These are phyloP conservation scores for Drosophila suzukii DNA, from an alignment of 1,140 invertebrate genomes.

Conservation along the genomic window DNA sequence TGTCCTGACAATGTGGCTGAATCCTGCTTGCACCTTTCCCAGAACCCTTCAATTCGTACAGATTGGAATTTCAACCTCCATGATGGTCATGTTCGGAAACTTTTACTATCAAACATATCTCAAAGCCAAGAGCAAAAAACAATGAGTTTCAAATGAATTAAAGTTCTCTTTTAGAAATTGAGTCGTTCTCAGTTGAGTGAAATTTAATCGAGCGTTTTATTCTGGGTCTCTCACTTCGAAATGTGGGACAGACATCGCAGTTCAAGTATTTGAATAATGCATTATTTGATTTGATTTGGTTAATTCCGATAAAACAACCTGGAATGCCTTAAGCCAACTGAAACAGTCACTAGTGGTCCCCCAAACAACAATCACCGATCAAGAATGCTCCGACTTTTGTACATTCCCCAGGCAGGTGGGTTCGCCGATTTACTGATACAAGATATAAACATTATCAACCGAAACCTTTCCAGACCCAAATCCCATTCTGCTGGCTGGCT, in stretches of 20 bases:
- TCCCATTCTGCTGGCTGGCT: slow-evolving; percentile 36
- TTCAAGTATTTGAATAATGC: slow-evolving; percentile 44
- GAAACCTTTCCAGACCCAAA: slow-evolving; percentile 37
- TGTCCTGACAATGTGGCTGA: slow-evolving; percentile 87
- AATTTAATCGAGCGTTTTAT: neutral
- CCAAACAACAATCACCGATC: slow-evolving; percentile 10
- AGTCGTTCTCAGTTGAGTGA: neutral
- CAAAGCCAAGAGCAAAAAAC: slow-evolving; percentile 8
- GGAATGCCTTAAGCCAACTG: slow-evolving; percentile 2
- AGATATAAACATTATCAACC: neutral
- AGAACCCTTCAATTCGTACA: neutral
- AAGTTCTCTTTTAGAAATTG: neutral
- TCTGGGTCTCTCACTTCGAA: neutral
- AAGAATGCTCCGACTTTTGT: slow-evolving; percentile 44
- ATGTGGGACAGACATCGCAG: slow-evolving; percentile 19
- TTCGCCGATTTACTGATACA: neutral
- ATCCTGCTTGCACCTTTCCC: slow-evolving; percentile 85
- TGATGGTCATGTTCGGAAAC: slow-evolving; percentile 92
- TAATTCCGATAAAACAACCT: slow-evolving; percentile 1
- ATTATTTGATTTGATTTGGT: slow-evolving; percentile 19
- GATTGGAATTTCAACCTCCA: slow-evolving; percentile 85
- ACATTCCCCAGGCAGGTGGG: slow-evolving; percentile 48
- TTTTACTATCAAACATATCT: slow-evolving; percentile 87
- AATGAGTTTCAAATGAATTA: slow-evolving; percentile 33
- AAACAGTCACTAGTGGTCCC: slow-evolving; percentile 23